Evolutionary conservation across 1,140 invertebrate genomes (phyloP).

Genomic region (Caenorhabditis tropicalis): DNA sequence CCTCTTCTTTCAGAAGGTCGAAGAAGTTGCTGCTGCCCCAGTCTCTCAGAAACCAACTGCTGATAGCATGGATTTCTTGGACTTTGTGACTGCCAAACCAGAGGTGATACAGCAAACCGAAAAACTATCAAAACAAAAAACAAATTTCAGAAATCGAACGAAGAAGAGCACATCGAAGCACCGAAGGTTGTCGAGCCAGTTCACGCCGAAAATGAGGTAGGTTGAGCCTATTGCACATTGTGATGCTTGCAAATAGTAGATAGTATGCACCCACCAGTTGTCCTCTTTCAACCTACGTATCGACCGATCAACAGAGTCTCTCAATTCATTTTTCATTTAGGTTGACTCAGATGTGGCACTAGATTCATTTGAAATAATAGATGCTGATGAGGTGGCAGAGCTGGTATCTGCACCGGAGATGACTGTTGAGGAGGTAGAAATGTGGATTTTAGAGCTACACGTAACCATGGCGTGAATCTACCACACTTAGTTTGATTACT

Average conservation of each 20-base stretch:
- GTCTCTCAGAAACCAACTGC: slow-evolving; percentile 15
- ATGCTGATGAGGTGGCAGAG: neutral
- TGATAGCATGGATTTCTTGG: slow-evolving; percentile 43
- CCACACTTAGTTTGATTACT: slow-evolving; percentile 4
- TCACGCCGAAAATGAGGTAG: slow-evolving; percentile 1
- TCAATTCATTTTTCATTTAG: slow-evolving; percentile 16
- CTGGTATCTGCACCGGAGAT: neutral
- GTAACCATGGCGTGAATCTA: neutral
- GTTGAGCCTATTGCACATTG: neutral
- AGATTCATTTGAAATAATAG: slow-evolving; percentile 42
- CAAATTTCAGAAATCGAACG: neutral
- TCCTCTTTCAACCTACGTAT: neutral
- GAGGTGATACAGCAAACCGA: neutral
- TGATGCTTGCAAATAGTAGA: slow-evolving; percentile 18
- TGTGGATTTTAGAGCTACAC: neutral
- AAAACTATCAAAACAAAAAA: neutral
- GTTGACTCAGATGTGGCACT: slow-evolving; percentile 38
- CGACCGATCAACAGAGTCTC: neutral
- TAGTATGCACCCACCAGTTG: slow-evolving; percentile 20
- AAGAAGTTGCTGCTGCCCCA: neutral
- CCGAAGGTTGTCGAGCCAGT: slow-evolving; percentile 7
- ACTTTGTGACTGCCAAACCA: slow-evolving; percentile 46
- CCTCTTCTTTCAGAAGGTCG: neutral
- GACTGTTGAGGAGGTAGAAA: slow-evolving; percentile 35
- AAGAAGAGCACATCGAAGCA: slow-evolving; percentile 24